Evolutionary conservation across 1,140 invertebrate genomes (phyloP).

Genomic region (Trachymyrmex septentrionalis): DNA sequence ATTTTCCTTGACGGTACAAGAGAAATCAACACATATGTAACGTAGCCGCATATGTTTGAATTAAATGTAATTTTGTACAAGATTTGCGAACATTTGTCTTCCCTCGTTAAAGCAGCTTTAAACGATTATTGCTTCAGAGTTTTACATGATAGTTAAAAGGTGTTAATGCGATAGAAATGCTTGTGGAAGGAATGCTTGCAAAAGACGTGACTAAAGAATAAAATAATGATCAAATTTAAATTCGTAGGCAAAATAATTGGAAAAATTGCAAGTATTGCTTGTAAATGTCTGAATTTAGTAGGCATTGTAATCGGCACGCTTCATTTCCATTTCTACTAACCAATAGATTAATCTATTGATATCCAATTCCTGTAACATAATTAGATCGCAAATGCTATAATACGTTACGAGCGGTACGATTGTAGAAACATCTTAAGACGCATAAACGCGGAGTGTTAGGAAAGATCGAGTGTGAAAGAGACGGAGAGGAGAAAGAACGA

Average conservation of each 20-base stretch:
- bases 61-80: slow-evolving; percentile 2
- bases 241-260: not conserved
- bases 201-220: not conserved
- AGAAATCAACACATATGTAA: not conserved
- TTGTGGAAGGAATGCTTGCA: not conserved
- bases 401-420: not conserved
- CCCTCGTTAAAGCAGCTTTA: slow-evolving; percentile 20
- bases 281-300: not conserved
- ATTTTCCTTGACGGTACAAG: not conserved
- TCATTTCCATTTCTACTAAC: not conserved
- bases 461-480: not conserved
- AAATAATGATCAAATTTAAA: not conserved
- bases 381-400: not conserved
- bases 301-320: not conserved
- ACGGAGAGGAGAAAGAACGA: not conserved
- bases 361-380: not conserved
- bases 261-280: not conserved
- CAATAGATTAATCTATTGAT: not conserved
- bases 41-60: not conserved
- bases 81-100: not conserved
- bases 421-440: not conserved
- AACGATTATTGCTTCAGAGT: slow-evolving; percentile 23
- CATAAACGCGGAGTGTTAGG: not conserved
- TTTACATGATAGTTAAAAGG: not conserved
- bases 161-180: slow-evolving; percentile 23